Percentiles rank a stretch among this genome's conserved stretches.
These are phyloP conservation scores for Leucophora obtusa DNA, from an alignment of 2,888 invertebrate genomes.

Conservation along the genomic window DNA sequence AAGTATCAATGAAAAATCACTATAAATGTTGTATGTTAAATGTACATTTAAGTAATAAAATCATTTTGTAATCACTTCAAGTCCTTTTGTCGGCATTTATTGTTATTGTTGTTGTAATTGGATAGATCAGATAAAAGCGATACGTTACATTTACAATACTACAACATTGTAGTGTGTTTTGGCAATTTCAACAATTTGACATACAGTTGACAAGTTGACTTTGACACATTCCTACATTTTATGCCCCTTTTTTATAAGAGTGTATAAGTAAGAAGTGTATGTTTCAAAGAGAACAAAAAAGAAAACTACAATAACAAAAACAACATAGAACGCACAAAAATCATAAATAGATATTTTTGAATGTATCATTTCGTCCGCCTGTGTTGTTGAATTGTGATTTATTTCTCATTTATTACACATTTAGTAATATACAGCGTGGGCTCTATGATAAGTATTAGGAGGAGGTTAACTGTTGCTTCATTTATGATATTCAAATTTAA, in stretches of 20 bases:
- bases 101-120: constrained; percentile 27
- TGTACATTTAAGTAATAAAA: constrained; percentile 33
- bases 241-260: constrained; percentile 25
- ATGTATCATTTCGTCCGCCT: constrained; percentile 31
- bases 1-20: constrained; percentile 30
- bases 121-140: constrained; percentile 41
- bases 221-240: constrained; percentile 68
- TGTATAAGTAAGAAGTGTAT: neutral
- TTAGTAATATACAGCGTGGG: constrained; percentile 26
- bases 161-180: constrained; percentile 65
- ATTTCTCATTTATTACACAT: constrained; percentile 54
- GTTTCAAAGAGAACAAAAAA: neutral
- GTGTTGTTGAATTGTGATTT: constrained; percentile 51
- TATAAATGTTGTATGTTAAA: constrained; percentile 32
- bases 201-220: constrained; percentile 75
- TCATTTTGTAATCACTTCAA: constrained; percentile 68
- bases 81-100: constrained; percentile 66
- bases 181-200: constrained; percentile 72
- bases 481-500: too few relatives aligned
- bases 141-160: constrained; percentile 39
- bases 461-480: too few relatives aligned
- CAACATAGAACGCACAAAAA: neutral
- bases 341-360: constrained; percentile 42
- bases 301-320: neutral
- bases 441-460: neutral